Percentiles rank a stretch among this genome's conserved stretches.
Evolutionary conservation across 2,113 vertebrate genomes (phyloP).

Genomic region (Tenrec ecaudatus): DNA sequence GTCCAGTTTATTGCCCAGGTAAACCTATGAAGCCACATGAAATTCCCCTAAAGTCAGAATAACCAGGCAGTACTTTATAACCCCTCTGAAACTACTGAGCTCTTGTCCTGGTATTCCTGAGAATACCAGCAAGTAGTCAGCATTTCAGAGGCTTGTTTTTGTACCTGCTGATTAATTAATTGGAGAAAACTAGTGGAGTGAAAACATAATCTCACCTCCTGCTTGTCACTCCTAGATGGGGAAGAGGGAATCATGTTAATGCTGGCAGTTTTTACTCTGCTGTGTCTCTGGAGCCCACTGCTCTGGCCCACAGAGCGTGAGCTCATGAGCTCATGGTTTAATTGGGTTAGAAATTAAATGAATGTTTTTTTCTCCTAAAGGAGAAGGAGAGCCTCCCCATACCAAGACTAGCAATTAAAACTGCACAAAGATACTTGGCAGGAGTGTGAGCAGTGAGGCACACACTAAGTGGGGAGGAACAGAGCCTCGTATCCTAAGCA

Average conservation of each 20-base stretch:
- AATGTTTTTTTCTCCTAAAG: slow-evolving; percentile 71
- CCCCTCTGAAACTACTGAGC: background rate
- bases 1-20: background rate
- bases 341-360: slow-evolving; percentile 82
- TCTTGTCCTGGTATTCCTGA: background rate
- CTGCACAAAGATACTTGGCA: slow-evolving; percentile 66
- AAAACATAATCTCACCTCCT: slow-evolving; percentile 36
- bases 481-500: slow-evolving; percentile 21
- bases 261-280: slow-evolving; percentile 64
- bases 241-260: slow-evolving; percentile 45
- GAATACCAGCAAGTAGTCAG: background rate
- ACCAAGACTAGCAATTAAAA: slow-evolving; percentile 78
- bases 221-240: slow-evolving; percentile 62
- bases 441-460: slow-evolving; percentile 23
- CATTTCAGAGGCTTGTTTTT: slow-evolving; percentile 47
- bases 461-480: background rate
- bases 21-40: slow-evolving; percentile 11
- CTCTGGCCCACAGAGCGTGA: slow-evolving; percentile 64
- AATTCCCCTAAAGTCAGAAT: background rate
- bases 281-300: slow-evolving; percentile 50
- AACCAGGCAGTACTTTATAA: background rate
- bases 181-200: slow-evolving; percentile 66
- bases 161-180: slow-evolving; percentile 73
- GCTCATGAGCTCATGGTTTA: slow-evolving; percentile 72
- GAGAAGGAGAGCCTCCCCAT: slow-evolving; percentile 55